phyloP scores from a whole-genome alignment of 2,113 vertebrate genomes.

The Gnathonemus echidnorhynchus region DNA sequence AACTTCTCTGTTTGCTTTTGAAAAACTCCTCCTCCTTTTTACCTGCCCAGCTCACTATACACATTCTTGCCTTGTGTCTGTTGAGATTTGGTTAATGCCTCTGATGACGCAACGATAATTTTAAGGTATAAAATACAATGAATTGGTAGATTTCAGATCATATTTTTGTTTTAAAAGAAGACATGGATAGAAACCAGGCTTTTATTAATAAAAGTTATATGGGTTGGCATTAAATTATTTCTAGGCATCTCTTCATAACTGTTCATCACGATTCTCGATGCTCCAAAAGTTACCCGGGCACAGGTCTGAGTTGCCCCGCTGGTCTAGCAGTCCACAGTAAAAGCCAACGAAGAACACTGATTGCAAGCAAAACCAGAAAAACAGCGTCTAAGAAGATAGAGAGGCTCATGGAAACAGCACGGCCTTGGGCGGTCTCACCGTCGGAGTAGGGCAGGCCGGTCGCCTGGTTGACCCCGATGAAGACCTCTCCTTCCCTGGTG shows the following conservation, averaged over 20 bases:
- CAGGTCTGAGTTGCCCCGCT: not conserved
- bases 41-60: not conserved
- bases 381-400: not conserved
- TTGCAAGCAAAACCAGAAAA: not conserved
- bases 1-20: not conserved
- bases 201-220: not conserved
- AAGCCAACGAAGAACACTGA: not conserved
- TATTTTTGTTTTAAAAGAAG: not conserved
- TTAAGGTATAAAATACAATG: not conserved
- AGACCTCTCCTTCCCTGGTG: slow-evolving; percentile 77
- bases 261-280: not conserved
- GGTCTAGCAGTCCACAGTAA: not conserved
- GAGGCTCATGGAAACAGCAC: not conserved
- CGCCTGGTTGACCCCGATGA: slow-evolving; percentile 69
- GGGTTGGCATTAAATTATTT: not conserved
- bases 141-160: not conserved
- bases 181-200: not conserved
- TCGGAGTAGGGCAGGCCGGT: slow-evolving; percentile 69
- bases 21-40: not conserved
- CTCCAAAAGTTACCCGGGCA: not conserved
- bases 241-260: not conserved
- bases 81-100: not conserved
- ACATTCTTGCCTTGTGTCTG: not conserved
- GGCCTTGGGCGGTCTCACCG: slow-evolving; percentile 57
- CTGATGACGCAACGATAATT: not conserved